A percentile compares a stretch with the other conserved stretches of the same genome.
Conservation (phyloP, 2,113 vertebrate genomes). For the Semnopithecus entellus region DNA sequence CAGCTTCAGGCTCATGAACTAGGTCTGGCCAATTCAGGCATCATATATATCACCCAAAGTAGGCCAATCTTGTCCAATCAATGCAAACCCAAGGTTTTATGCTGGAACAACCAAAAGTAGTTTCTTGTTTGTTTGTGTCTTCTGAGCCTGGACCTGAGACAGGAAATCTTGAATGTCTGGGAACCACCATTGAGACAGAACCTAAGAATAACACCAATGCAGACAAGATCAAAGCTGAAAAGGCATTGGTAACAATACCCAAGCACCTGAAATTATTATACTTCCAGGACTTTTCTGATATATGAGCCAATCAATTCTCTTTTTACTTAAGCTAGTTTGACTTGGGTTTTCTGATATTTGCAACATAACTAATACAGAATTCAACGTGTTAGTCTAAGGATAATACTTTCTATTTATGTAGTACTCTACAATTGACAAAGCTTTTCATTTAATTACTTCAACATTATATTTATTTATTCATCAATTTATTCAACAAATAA, state of each 20-base stretch:
- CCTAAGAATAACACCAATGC: not conserved
- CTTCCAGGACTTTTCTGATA: not conserved
- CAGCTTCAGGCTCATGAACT: not conserved
- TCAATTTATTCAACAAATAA: not conserved
- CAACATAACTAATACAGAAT: not conserved
- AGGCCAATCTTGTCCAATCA: not conserved
- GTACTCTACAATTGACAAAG: not conserved
- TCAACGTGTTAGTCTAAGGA: not conserved
- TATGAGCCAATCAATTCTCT: not conserved
- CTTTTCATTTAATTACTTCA: conserved; percentile 4
- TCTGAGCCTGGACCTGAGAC: not conserved
- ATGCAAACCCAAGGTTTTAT: not conserved
- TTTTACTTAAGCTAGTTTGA: not conserved
- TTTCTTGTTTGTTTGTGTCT: not conserved
- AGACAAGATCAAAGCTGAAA: not conserved
- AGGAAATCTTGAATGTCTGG: not conserved
- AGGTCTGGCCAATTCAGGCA: not conserved
- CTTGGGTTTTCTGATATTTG: conserved; percentile 3
- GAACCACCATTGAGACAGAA: not conserved
- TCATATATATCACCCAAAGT: not conserved
- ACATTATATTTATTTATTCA: not conserved
- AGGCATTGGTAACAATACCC: not conserved
- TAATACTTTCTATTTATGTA: not conserved
- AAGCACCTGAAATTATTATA: not conserved
- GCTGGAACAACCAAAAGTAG: not conserved